phyloP scores from a whole-genome alignment of 2,113 vertebrate species.

The Microcebus murinus region DNA sequence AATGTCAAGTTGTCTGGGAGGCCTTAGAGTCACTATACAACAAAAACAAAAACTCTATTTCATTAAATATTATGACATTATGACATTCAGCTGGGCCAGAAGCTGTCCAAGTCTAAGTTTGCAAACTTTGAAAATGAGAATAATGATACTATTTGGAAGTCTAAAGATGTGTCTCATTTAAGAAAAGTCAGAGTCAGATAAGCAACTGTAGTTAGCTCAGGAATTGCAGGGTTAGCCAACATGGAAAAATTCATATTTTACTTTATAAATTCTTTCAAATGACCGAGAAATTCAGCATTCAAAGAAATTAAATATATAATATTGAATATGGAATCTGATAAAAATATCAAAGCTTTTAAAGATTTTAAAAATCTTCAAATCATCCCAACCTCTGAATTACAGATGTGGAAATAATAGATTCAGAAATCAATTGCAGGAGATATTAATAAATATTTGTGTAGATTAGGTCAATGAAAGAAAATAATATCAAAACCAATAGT shows the following conservation, averaged over 20 bases:
- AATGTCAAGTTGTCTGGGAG: neutral
- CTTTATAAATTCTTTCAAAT: neutral
- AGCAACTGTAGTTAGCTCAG: fast-evolving
- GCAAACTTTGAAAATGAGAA: neutral
- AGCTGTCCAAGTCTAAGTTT: neutral
- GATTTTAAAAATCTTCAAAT: neutral
- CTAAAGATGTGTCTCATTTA: neutral
- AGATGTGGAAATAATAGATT: neutral
- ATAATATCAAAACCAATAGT: neutral
- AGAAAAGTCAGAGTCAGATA: neutral
- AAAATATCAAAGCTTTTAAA: neutral
- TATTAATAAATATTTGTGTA: neutral
- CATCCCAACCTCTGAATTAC: neutral
- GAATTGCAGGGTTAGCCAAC: neutral
- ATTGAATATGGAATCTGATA: neutral
- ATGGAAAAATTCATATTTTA: neutral
- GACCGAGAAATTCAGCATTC: neutral
- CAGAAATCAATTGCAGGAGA: neutral
- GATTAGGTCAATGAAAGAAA: neutral
- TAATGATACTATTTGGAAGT: neutral
- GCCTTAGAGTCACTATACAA: neutral
- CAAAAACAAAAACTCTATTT: neutral
- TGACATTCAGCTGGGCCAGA: neutral
- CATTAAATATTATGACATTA: neutral
- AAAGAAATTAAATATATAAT: neutral